Percentiles rank a stretch among this genome's conserved stretches.
Evolutionary conservation across 2,113 vertebrate species (phyloP).

Genomic region (Polypterus bichir): DNA sequence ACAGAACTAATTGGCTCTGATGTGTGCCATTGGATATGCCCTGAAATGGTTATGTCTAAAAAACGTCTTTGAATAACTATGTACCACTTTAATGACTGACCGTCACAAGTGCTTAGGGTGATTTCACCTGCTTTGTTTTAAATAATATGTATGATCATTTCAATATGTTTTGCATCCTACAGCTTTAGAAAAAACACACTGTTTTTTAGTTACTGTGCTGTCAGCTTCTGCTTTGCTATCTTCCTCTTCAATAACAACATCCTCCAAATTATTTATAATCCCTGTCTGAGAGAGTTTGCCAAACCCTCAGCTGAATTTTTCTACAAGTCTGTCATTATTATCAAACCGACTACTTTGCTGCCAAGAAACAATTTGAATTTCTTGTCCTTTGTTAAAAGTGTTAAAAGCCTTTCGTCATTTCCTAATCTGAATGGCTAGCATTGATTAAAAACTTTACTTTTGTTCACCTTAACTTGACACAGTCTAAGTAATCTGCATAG

Average conservation of each 20-base stretch:
- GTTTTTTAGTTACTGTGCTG: conserved; percentile 42
- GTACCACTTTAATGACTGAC: no score
- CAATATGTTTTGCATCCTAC: conserved; percentile 37
- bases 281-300: conserved; percentile 25
- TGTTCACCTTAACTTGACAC: background rate
- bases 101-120: no score
- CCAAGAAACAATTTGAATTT: conserved; percentile 18
- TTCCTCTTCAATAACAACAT: conserved; percentile 23
- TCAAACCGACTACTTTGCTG: conserved; percentile 12
- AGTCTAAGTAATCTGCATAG: no score
- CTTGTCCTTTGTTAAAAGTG: conserved; percentile 12
- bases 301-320: conserved; percentile 28
- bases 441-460: conserved; percentile 18
- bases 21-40: no score
- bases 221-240: conserved; percentile 26
- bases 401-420: conserved; percentile 20
- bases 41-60: no score
- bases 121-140: no score
- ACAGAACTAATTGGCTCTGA: no score
- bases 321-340: conserved; percentile 31
- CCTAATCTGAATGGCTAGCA: conserved; percentile 10
- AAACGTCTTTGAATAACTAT: no score
- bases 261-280: conserved; percentile 34
- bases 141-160: conserved; percentile 29
- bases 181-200: conserved; percentile 32